Percentiles rank a stretch among this genome's conserved stretches.
Evolutionary conservation across 1,140 invertebrate genomes (phyloP).

Genomic region (Caenorhabditis remanei): DNA sequence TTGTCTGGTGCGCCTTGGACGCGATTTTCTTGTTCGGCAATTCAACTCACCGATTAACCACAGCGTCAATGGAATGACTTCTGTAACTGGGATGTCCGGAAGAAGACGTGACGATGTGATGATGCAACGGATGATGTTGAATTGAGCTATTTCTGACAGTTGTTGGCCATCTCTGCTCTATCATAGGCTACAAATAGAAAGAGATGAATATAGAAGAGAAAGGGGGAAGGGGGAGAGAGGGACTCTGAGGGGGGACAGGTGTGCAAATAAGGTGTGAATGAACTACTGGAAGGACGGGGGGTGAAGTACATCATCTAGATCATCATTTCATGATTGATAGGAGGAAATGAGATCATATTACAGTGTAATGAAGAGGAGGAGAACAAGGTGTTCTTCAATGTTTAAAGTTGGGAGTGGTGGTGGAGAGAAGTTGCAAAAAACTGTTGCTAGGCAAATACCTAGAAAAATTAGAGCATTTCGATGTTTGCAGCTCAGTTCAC

Average conservation of each 20-base stretch:
- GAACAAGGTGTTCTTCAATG: too few species aligned
- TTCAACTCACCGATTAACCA: not conserved
- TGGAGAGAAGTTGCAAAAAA: too few species aligned
- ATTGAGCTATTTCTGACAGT: slow-evolving; percentile 36
- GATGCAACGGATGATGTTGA: not conserved
- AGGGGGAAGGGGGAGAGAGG: not conserved
- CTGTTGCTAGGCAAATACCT: too few species aligned
- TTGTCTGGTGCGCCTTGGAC: too few species aligned
- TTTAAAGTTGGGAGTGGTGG: too few species aligned
- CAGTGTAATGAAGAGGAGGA: not conserved
- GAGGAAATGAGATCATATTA: not conserved
- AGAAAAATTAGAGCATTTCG: too few species aligned
- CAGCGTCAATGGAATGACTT: slow-evolving; percentile 37
- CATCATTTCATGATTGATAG: slow-evolving; percentile 10
- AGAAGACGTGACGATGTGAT: not conserved
- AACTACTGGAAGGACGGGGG: slow-evolving; percentile 1
- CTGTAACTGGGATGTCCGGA: not conserved
- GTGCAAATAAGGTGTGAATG: slow-evolving; percentile 36
- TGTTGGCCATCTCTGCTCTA: slow-evolving; percentile 54
- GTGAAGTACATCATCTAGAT: not conserved
- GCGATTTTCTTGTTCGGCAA: too few species aligned
- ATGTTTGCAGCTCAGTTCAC: too few species aligned
- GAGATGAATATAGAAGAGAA: not conserved
- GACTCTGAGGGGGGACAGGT: not conserved
- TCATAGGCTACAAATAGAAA: slow-evolving; percentile 45